phyloP scores from a whole-genome alignment of 1,140 invertebrate genomes.

The Temnothorax curvispinosus region DNA sequence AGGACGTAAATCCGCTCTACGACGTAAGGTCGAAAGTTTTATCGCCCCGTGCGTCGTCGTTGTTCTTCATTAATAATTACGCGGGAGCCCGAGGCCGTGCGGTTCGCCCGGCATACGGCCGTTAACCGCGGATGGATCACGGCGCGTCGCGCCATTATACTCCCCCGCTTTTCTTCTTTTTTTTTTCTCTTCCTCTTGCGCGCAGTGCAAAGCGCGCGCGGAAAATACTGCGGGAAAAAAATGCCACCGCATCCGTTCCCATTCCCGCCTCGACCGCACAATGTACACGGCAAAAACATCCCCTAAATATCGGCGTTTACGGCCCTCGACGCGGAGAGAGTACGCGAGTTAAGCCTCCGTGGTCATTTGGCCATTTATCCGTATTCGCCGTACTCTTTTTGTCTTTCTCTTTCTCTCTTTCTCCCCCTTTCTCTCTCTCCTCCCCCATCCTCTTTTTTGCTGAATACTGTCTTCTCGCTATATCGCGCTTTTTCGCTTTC shows the following conservation, averaged over 20 bases:
- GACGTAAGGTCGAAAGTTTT: constrained; percentile 64
- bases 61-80: constrained; percentile 66
- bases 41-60: constrained; percentile 54
- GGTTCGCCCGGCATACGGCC: not conserved
- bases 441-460: constrained; percentile 31
- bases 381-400: constrained; percentile 41
- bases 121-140: constrained; percentile 56
- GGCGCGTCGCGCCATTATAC: constrained; percentile 43
- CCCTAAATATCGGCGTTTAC: constrained; percentile 78
- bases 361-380: constrained; percentile 77
- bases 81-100: not conserved
- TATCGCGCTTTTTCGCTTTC: not conserved
- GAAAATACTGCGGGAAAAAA: constrained; percentile 60
- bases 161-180: constrained; percentile 6
- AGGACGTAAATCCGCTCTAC: constrained; percentile 58
- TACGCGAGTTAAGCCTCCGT: constrained; percentile 73
- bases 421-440: constrained; percentile 43
- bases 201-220: constrained; percentile 48
- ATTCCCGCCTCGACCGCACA: constrained; percentile 63
- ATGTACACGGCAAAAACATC: constrained; percentile 68
- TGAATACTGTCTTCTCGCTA: constrained; percentile 30
- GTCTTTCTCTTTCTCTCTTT: not conserved
- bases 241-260: constrained; percentile 53
- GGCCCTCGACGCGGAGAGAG: constrained; percentile 56
- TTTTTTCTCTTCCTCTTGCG: not conserved